Evolutionary conservation across 2,888 invertebrate genomes (phyloP).

Genomic region (Pherbina coryleti): DNA sequence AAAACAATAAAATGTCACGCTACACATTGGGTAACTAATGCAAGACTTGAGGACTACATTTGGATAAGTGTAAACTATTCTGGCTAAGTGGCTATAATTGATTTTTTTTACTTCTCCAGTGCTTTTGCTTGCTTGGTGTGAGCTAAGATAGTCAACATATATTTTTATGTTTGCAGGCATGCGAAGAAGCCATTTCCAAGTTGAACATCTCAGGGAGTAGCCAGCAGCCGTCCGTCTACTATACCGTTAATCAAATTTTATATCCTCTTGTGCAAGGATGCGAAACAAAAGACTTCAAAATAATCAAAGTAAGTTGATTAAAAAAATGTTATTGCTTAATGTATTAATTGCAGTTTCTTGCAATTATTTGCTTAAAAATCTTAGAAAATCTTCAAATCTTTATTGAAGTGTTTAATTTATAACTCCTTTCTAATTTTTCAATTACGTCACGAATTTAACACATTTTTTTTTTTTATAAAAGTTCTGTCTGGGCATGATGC

Average conservation of each 20-base stretch:
- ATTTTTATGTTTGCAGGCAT: slow-evolving; percentile 77
- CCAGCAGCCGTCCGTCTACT: slow-evolving; percentile 85
- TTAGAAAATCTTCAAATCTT: not conserved
- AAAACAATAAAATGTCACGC: too few species aligned
- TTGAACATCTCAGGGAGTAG: slow-evolving; percentile 82
- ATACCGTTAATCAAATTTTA: slow-evolving; percentile 92
- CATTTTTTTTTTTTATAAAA: slow-evolving; percentile 67
- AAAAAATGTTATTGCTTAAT: not conserved
- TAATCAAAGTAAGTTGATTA: slow-evolving; percentile 80
- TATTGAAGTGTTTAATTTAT: not conserved
- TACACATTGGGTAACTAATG: too few species aligned
- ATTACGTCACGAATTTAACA: not conserved
- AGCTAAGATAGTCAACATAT: not conserved
- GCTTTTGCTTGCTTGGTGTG: not conserved
- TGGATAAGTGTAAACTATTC: too few species aligned
- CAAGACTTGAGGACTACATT: too few species aligned
- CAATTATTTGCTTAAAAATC: not conserved
- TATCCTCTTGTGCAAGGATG: slow-evolving; percentile 98
- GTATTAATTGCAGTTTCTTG: not conserved
- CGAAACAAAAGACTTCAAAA: slow-evolving; percentile 95
- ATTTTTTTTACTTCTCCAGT: slow-evolving; percentile 1
- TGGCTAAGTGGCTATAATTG: too few species aligned
- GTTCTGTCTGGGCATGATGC: slow-evolving; percentile 94
- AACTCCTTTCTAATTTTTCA: not conserved
- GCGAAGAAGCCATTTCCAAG: slow-evolving; percentile 95